Base-by-base conservation (phyloP, 2,888 invertebrate genomes). In the Gari tellinella region DNA sequence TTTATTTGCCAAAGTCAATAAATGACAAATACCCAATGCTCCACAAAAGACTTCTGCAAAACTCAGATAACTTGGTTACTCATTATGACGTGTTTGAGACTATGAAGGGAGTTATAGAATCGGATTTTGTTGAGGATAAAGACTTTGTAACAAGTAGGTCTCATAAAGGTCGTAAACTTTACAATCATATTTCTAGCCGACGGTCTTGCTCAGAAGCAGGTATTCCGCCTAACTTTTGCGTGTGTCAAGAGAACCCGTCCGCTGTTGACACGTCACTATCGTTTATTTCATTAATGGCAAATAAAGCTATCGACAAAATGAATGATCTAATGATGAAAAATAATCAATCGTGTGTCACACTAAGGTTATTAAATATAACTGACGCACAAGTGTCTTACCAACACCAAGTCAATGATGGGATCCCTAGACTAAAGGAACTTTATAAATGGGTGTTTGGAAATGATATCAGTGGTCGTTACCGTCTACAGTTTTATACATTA, bases 181-280 rank as follows among this genome's bases (percentile, higher is more conserved):
- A 97, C 90, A 92, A 95, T 31, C 94, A 95, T 58, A 94, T 97
- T 70, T 95, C 96, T 0, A 91, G 90, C 41, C 93, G 94, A 62
- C 93, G 97, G 48, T 96, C 95, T 0, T 98, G 98, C 89, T 93
- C 94, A 58, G 93, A 93, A 69, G 97, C 97, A 0, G 94, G 94
- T 0, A 96, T 98, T 67, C 94, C 95, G 0, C 94, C 95, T 37
- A 96, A 97, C 89, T 98, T 96, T 95, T 98, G 97, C 91, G 96
- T 96, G 23, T 98, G 98, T 83, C 95, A 96, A 88, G 94, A 94
- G 65, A 94, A n/a, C n/a, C n/a, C n/a, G n/a, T n/a, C n/a, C n/a
- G n/a, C n/a, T n/a, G n/a, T n/a, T n/a, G n/a, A n/a, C n/a, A n/a
- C n/a, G n/a, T n/a, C n/a, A n/a, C n/a, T n/a, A n/a, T n/a, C n/a